phyloP scores from a whole-genome alignment of 2,113 vertebrate species.

The Myanophis thanlyinensis region DNA sequence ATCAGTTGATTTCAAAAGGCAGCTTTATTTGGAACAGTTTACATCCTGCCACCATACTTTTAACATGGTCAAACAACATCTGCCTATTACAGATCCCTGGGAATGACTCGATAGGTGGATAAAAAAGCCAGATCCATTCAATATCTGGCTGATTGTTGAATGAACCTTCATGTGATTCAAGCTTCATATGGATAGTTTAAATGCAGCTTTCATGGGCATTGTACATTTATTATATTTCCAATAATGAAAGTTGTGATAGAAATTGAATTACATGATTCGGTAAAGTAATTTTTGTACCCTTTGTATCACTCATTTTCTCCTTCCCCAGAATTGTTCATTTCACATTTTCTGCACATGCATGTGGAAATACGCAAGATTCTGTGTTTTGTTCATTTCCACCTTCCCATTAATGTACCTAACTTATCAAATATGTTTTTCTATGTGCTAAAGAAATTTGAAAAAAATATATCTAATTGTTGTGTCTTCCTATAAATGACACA shows the following conservation, averaged over 20 bases:
- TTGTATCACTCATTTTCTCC: not conserved
- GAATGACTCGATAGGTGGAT: not conserved
- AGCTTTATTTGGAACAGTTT: not conserved
- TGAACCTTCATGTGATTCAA: not conserved
- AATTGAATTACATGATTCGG: not conserved
- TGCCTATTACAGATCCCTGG: not conserved
- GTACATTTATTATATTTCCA: not conserved
- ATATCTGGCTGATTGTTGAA: not conserved
- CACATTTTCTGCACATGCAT: not conserved
- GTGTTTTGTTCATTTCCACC: not conserved
- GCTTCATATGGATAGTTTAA: not conserved
- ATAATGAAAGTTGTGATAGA: not conserved
- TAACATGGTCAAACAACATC: not conserved
- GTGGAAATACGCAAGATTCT: not conserved
- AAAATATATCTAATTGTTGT: not conserved
- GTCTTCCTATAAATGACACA: not conserved
- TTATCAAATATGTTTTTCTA: not conserved
- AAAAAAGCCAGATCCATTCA: not conserved
- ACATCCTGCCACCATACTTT: not conserved
- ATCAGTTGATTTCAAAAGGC: not conserved
- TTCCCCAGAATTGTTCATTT: not conserved
- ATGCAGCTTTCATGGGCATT: not conserved
- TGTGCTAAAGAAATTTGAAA: not conserved
- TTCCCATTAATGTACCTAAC: not conserved
- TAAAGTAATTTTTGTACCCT: not conserved